Evolutionary conservation across 2,797 vertebrate species (phyloP), one percentile per base, ranked within the genome.

Genomic region (Pempheris klunzingeri): DNA sequence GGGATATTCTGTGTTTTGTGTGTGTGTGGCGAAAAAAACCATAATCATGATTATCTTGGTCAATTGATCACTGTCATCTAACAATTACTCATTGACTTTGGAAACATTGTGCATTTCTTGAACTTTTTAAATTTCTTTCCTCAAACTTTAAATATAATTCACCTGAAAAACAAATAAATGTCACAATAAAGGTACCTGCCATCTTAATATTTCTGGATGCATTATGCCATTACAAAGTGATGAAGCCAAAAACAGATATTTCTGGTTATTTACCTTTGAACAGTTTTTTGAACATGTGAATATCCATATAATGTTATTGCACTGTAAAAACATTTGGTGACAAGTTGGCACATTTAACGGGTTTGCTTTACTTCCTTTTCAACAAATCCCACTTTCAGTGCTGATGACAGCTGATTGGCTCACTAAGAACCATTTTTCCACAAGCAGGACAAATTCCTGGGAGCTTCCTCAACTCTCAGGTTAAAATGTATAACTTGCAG

Each of bases 201-300:
- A n/a, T 54, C 7, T 55, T n/a, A 57, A 39, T 57, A 47, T 47
- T 28, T 28, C 32, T 62, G 60, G 28, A 22, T 36, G 12, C 34
- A 22, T 32, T n/a, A n/a, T 6, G 2, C 13, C 36, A 54, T 43
- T 30, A 32, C 20, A 17, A 9, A 15, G 38, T 26, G 12, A 30
- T 18, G 58, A 18, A 41, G 22, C 39, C n/a, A n/a, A n/a, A n/a
- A n/a, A n/a, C n/a, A n/a, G n/a, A n/a, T n/a, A n/a, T n/a, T n/a
- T 58, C 36, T 39, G 28, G 49, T 44, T 24, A 68, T 68, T 68
- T 26, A 36, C 49, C 52, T 43, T 44, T n/a, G 6, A 54, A 43
- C 28, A 9, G 17, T 44, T 46, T 41, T 62, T 50, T n/a, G n/a
- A n/a, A n/a, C 62, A 65, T 17, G 44, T 36, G 20, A 43, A 60